Conservation (phyloP, 2,888 invertebrate species). For the Mimas tiliae region DNA sequence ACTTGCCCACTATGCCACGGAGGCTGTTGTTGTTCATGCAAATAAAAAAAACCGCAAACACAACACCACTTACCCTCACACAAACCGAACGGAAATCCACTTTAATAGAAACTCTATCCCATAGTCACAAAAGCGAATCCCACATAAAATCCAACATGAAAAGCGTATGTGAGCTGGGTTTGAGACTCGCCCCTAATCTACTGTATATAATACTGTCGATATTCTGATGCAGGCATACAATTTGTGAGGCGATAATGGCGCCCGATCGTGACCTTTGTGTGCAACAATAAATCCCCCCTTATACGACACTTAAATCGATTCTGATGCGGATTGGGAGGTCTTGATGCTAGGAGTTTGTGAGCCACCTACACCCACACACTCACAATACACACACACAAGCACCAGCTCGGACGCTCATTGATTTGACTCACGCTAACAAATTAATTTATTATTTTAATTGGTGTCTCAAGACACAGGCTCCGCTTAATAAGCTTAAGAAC, state of each 20-base stretch:
- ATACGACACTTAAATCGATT: conserved; percentile 63
- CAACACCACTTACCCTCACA: not conserved
- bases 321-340: conserved; percentile 24
- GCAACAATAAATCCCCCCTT: conserved; percentile 66
- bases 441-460: too few species aligned
- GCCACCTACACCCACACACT: too few species aligned
- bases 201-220: conserved; percentile 59
- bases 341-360: conserved; percentile 13
- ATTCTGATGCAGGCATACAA: conserved; percentile 52
- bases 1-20: too few species aligned
- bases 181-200: conserved; percentile 14
- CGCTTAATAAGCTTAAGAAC: too few species aligned
- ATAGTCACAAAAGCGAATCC: not conserved
- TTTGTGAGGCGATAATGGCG: conserved; percentile 59
- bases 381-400: too few species aligned
- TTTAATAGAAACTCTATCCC: not conserved
- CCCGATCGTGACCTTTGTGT: conserved; percentile 68
- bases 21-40: too few species aligned
- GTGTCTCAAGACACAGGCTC: too few species aligned
- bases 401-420: too few species aligned
- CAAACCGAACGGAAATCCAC: not conserved
- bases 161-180: not conserved
- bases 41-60: not conserved
- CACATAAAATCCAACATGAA: conserved; percentile 6
- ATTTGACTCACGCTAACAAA: too few species aligned